These are phyloP conservation scores for Pheosia tremula DNA, from an alignment of 2,888 invertebrate genomes.

Conservation along the genomic window DNA sequence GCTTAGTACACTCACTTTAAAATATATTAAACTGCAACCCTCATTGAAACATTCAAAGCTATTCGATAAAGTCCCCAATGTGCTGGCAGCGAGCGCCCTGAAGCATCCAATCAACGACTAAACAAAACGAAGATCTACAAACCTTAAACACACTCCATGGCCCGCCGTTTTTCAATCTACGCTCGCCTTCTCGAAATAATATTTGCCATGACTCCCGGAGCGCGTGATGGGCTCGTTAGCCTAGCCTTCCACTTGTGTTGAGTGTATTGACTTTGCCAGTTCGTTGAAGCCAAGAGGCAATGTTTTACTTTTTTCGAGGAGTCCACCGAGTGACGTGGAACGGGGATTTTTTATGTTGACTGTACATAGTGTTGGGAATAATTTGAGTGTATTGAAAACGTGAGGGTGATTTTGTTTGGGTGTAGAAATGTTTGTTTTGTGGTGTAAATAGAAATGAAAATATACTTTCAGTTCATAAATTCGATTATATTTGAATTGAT, in stretches of 20 bases:
- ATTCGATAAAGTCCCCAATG: background rate
- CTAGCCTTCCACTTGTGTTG: slow-evolving; percentile 53
- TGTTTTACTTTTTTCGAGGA: slow-evolving; percentile 50
- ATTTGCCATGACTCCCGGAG: slow-evolving; percentile 58
- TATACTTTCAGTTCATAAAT: too few relatives aligned
- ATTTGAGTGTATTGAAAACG: background rate
- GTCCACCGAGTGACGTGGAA: slow-evolving; percentile 36
- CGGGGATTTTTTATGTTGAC: slow-evolving; percentile 24
- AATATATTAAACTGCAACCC: too few relatives aligned
- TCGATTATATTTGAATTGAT: too few relatives aligned
- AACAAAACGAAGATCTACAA: slow-evolving; percentile 20
- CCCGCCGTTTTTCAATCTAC: slow-evolving; percentile 46
- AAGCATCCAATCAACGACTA: slow-evolving; percentile 10
- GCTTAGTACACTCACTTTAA: too few relatives aligned
- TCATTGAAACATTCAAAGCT: background rate
- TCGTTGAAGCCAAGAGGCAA: slow-evolving; percentile 64
- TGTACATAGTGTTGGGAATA: background rate
- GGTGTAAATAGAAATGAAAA: too few relatives aligned
- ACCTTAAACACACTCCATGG: slow-evolving; percentile 31
- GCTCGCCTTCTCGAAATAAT: slow-evolving; percentile 55
- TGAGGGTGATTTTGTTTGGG: background rate
- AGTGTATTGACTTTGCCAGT: slow-evolving; percentile 74
- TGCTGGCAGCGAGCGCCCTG: slow-evolving; percentile 2
- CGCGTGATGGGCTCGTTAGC: slow-evolving; percentile 67
- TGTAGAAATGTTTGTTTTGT: too few relatives aligned